Percentiles rank a stretch among this genome's conserved stretches.
Evolutionary conservation across 2,888 invertebrate species (phyloP).

Genomic region (Noctua pronuba): DNA sequence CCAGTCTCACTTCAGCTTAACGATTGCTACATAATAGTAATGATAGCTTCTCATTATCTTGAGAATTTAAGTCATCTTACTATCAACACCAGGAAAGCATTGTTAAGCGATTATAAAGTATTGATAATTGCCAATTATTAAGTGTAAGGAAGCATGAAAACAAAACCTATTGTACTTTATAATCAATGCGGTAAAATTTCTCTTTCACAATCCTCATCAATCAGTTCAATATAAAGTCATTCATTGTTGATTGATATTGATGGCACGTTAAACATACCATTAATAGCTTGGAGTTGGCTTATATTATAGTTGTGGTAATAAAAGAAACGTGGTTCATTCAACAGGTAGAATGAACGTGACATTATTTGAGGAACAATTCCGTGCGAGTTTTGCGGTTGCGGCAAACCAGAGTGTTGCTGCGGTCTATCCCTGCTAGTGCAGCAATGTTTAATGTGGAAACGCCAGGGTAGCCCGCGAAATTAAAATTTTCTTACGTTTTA

Average conservation of each 20-base stretch:
- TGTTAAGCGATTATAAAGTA: not conserved
- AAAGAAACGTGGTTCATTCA: not conserved
- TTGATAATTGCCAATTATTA: not conserved
- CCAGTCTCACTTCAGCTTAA: too few species aligned
- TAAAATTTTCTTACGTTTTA: too few species aligned
- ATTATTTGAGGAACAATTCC: not conserved
- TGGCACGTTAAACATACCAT: constrained; percentile 5
- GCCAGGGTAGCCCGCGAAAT: too few species aligned
- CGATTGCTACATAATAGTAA: not conserved
- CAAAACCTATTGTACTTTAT: not conserved
- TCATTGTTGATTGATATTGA: constrained; percentile 30
- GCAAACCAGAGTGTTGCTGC: not conserved
- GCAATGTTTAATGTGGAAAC: too few species aligned
- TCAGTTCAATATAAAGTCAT: constrained; percentile 18
- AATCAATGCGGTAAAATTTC: constrained; percentile 18
- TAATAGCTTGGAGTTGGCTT: not conserved
- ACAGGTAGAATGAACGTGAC: not conserved
- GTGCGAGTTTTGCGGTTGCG: not conserved
- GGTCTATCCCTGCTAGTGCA: not conserved
- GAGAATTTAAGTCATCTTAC: not conserved
- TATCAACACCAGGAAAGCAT: not conserved
- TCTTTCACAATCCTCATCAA: constrained; percentile 15
- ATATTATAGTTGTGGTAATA: not conserved
- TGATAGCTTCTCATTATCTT: not conserved
- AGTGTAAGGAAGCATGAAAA: not conserved